Base-by-base conservation (phyloP, 2,888 invertebrate genomes). In the Antheraea yamamai region DNA sequence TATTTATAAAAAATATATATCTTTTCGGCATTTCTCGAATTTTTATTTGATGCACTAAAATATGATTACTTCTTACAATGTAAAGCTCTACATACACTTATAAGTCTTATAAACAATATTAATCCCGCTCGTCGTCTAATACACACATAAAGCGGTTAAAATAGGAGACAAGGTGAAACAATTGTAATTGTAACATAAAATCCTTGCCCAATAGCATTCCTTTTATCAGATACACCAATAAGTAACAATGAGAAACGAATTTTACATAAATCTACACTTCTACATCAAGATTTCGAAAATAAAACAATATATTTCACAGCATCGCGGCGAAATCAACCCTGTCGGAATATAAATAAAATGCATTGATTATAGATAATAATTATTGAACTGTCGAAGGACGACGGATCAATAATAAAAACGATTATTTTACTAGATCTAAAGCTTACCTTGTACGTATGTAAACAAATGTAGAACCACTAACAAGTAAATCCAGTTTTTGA, bases 391-490 rank as follows among this genome's bases (percentile, higher is more conserved):
- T 14, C 10, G 66, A 68, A 68, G 47, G 55, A 79, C 78, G 82
- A 76, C 79, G 85, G 91, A 93, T 93, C 91, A 88, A 92, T 92
- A 89, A 80, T 88, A 89, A 88, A 90, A 88, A 84, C 84, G 83
- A 89, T 89, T 93, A 92, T 92, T 92, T 92, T 88, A 89, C 86
- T 83, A 86, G 87, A 90, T 89, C 88, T 23, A 58, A 87, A 85
- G 86, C 92, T 92, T 89, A 95, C 95, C 95, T 95, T 95, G 91
- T 88, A 87, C 92, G 87, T 91, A 93, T 92, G 95, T 95, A 95
- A 95, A 95, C 95, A 95, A 95, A 91, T 92, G 89, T 83, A 91
- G 83, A 82, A 88, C 88, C 87, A 87, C 90, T 83, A 92, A 83
- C 91, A 95, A 91, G 88, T 93, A 93, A 88, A 95, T 94, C 94